Evolutionary conservation across 2,888 invertebrate species (phyloP), one percentile per base, ranked within the genome.

Genomic region (Julus scanicus): DNA sequence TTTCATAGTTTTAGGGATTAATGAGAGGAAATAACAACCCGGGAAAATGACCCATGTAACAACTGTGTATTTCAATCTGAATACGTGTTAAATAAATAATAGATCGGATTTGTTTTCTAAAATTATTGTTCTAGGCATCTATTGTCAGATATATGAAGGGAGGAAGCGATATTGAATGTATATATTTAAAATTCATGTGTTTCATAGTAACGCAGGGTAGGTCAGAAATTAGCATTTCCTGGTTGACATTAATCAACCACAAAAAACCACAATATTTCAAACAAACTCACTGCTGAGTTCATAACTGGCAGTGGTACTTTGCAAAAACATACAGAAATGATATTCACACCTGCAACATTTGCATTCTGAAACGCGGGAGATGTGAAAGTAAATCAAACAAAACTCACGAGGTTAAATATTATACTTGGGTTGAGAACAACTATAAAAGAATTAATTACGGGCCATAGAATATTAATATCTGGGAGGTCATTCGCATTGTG

Each of bases 361-460:
- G 71, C 71, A 71, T 71, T 20, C 29, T n/a, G 71, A 6, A 71
- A 71, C 11, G 71, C 71, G 6, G 20, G 20, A 63, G 11, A 63
- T 63, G 63, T 20, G 20, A 29, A 71, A 71, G 71, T 71, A 29
- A 71, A 71, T 71, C 71, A 71, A 71, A 63, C 63, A 63, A 63
- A 53, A 53, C 20, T 63, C 17, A 17, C n/a, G 20, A 63, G 63
- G 29, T 71, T 71, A 71, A 71, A 71, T 71, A 29, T 29, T 9
- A 71, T 3, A 71, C 71, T 2, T 29, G 71, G 71, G n/a, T 20
- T 29, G 71, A 11, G 71, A 71, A 71, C 71, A 29, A 29, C 71
- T 71, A 20, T 63, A 71, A 29, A 71, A 29, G 71, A 71, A 71
- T 71, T 71, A 71, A 71, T 71, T 71, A 71, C 29, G 71, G 71